Evolutionary conservation across 1,140 invertebrate genomes (phyloP).

Genomic region (Tachypleus tridentatus): DNA sequence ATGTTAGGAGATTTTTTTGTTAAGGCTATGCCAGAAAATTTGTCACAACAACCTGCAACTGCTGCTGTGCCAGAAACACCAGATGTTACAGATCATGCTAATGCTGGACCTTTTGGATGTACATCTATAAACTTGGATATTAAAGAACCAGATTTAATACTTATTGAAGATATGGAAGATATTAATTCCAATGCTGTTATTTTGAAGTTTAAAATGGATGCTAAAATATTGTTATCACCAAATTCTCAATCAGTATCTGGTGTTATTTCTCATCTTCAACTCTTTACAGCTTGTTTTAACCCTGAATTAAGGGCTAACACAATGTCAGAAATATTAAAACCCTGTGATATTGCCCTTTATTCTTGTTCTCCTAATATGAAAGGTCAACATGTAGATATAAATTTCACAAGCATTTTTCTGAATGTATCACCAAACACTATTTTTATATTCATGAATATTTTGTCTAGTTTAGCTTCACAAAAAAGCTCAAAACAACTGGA

Average conservation of each 20-base stretch:
- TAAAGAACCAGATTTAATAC: conserved; percentile 83
- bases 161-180: conserved; percentile 80
- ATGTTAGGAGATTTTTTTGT: conserved; percentile 41
- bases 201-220: conserved; percentile 52
- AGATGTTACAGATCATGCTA: conserved; percentile 1
- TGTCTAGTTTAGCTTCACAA: conserved; percentile 39
- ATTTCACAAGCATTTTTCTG: conserved; percentile 67
- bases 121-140: conserved; percentile 66
- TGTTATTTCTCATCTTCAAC: conserved; percentile 57
- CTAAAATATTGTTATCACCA: conserved; percentile 29
- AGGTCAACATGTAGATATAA: conserved; percentile 49
- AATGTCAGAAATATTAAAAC: conserved; percentile 50
- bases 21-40: conserved; percentile 4
- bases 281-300: conserved; percentile 61
- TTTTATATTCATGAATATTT: conserved; percentile 42
- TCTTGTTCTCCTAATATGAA: conserved; percentile 44
- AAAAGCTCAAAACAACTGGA: too few species aligned
- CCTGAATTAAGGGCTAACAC: conserved; percentile 44
- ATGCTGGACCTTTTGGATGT: not conserved
- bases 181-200: conserved; percentile 77
- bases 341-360: conserved; percentile 60
- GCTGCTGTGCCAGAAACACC: not conserved
- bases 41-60: conserved; percentile 24
- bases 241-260: conserved; percentile 36
- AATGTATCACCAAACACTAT: conserved; percentile 75